A percentile compares a stretch with the other conserved stretches of the same genome.
Conservation (phyloP, 2,113 vertebrate genomes). For the Motacilla tschutschensis region DNA sequence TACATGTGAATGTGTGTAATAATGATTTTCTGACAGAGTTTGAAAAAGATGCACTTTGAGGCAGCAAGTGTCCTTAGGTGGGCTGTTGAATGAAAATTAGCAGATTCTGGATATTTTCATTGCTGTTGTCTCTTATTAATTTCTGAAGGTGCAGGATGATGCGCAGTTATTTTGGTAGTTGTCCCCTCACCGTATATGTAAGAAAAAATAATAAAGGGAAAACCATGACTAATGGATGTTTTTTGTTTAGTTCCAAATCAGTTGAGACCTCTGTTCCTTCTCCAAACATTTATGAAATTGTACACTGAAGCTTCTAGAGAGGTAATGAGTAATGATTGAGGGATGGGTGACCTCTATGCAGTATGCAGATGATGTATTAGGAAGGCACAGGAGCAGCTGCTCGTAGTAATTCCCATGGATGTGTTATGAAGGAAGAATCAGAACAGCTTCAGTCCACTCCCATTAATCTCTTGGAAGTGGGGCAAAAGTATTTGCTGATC, state of each 20-base stretch:
- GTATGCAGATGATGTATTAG: neutral
- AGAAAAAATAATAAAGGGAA: neutral
- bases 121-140: neutral
- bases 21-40: neutral
- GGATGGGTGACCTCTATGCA: neutral
- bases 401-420: neutral
- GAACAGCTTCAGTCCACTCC: neutral
- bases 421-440: neutral
- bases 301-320: neutral
- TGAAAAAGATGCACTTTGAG: neutral
- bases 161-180: neutral
- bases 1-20: neutral
- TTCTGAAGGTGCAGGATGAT: neutral
- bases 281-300: neutral
- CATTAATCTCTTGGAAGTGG: conserved; percentile 28
- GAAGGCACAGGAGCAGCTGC: neutral
- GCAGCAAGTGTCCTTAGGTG: neutral
- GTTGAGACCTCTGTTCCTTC: neutral
- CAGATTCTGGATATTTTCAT: neutral
- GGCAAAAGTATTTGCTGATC: conserved; percentile 38
- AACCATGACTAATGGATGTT: neutral
- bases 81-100: neutral
- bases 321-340: neutral
- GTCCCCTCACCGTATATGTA: accelerated
- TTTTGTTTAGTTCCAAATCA: neutral